These are phyloP conservation scores for Gasteruption jaculator DNA, from an alignment of 2,888 invertebrate species.

Conservation along the genomic window DNA sequence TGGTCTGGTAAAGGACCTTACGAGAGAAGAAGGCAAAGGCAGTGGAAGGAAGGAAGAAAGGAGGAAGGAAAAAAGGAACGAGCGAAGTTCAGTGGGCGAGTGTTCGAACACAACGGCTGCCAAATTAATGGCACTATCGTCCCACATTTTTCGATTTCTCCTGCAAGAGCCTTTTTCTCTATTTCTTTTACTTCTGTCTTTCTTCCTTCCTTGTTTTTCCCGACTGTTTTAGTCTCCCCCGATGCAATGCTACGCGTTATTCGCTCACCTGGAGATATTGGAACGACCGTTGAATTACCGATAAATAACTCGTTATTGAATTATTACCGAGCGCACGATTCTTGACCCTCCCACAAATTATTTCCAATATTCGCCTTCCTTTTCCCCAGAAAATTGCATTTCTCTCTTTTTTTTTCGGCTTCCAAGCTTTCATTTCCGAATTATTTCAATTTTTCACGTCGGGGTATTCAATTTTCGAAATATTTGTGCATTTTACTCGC, in stretches of 20 bases:
- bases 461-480: too few species aligned
- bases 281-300: conserved; percentile 31
- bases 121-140: conserved; percentile 40
- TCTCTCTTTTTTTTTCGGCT: too few species aligned
- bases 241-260: too few species aligned
- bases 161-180: too few species aligned
- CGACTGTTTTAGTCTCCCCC: conserved; percentile 15
- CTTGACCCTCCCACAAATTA: too few species aligned
- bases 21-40: background rate
- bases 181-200: too few species aligned
- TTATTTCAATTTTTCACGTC: too few species aligned
- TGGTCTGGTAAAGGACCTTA: too few species aligned
- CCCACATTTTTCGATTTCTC: conserved; percentile 34
- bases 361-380: too few species aligned
- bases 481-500: too few species aligned
- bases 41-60: conserved; percentile 16
- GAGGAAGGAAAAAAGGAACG: conserved; percentile 18
- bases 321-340: conserved; percentile 27
- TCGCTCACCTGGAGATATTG: conserved; percentile 35
- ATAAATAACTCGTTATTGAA: conserved; percentile 40
- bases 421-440: too few species aligned
- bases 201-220: conserved; percentile 10
- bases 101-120: conserved; percentile 38
- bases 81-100: conserved; percentile 30
- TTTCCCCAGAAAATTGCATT: too few species aligned